Percentiles rank a stretch among this genome's conserved stretches.
Conservation (phyloP, 2,113 vertebrate genomes). For the Oxygymnocypris stewartii region DNA sequence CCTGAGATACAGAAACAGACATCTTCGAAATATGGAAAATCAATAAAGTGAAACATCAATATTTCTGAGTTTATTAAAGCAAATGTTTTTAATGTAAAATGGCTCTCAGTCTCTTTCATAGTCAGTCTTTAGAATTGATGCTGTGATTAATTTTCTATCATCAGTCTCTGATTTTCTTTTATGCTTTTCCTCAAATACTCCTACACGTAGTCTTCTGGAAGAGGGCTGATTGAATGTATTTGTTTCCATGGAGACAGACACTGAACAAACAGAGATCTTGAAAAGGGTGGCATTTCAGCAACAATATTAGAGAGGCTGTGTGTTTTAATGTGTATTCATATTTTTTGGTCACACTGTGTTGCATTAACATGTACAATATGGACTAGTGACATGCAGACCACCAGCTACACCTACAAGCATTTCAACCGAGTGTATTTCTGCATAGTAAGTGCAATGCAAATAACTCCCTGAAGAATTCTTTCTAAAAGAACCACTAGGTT, state of each 20-base stretch:
- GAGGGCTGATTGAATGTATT: constrained; percentile 53
- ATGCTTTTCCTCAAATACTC: constrained; percentile 41
- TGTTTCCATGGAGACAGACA: constrained; percentile 66
- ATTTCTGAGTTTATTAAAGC: constrained; percentile 32
- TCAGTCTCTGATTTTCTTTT: constrained; percentile 21
- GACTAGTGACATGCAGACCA: background rate
- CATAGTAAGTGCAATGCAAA: background rate
- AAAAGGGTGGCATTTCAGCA: constrained; percentile 24
- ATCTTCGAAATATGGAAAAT: background rate
- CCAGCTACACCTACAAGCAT: background rate
- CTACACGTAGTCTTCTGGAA: constrained; percentile 38
- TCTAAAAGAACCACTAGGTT: constrained; percentile 26
- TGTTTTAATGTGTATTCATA: background rate
- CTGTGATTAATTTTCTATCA: constrained; percentile 23
- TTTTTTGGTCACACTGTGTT: constrained; percentile 24
- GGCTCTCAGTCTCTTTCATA: constrained; percentile 19
- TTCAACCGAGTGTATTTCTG: background rate
- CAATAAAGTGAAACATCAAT: constrained; percentile 25
- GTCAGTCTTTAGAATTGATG: constrained; percentile 22
- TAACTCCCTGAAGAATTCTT: background rate
- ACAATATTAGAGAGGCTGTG: constrained; percentile 35
- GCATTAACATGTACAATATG: constrained; percentile 18
- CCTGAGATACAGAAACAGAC: background rate
- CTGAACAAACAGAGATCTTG: constrained; percentile 51
- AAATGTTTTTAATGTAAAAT: constrained; percentile 21